phyloP scores from a whole-genome alignment of 2,113 vertebrate genomes.

The Platichthys flesus region DNA sequence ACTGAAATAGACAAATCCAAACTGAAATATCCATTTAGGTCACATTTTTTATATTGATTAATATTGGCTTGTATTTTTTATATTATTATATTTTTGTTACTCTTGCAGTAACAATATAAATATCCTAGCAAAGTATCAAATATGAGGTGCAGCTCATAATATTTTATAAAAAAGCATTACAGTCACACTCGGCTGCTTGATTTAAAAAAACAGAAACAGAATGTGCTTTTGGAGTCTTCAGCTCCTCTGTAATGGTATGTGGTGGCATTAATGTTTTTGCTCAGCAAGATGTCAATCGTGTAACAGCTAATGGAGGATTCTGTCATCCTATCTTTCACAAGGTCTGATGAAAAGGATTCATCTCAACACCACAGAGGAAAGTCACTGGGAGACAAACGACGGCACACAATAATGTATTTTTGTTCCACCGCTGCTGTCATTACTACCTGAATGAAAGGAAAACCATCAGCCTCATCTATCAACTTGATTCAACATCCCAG shows the following conservation, averaged over 20 bases:
- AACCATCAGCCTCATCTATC: neutral
- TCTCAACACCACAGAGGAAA: conserved; percentile 9
- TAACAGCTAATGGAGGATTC: conserved; percentile 37
- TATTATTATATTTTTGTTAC: neutral
- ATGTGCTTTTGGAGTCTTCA: neutral
- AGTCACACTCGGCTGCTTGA: neutral
- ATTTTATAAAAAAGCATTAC: too few relatives aligned
- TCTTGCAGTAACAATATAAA: neutral
- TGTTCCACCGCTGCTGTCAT: conserved; percentile 13
- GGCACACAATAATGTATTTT: conserved; percentile 8
- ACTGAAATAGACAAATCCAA: neutral
- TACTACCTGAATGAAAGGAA: neutral
- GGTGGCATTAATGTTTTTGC: conserved; percentile 25
- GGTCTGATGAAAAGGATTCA: conserved; percentile 23
- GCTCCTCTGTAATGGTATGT: neutral
- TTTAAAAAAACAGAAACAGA: neutral
- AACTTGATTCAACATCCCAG: conserved; percentile 3
- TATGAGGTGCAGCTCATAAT: neutral
- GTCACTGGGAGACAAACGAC: conserved; percentile 6
- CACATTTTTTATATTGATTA: neutral
- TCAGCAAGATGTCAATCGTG: conserved; percentile 32
- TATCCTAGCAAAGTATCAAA: neutral
- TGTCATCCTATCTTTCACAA: conserved; percentile 43
- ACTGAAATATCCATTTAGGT: neutral
- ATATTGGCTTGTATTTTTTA: neutral